Conservation (phyloP, 2,113 vertebrate species). For the Colossoma macropomum region DNA sequence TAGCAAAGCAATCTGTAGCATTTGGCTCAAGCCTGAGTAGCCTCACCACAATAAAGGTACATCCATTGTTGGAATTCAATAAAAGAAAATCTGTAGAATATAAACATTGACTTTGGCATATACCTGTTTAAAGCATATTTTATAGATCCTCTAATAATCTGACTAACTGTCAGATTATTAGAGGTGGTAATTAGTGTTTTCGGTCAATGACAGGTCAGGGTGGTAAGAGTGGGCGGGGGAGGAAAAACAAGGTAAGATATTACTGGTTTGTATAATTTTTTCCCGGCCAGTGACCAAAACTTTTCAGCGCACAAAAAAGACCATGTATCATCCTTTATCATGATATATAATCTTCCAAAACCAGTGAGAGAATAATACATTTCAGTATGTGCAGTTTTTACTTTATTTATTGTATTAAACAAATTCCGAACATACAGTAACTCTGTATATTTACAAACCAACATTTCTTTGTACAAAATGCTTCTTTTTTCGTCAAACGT, state of each 20-base stretch:
- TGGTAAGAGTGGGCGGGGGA: no score
- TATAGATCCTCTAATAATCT: no score
- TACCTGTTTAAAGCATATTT: no score
- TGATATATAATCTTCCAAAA: no score
- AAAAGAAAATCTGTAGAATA: not conserved
- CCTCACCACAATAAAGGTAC: not conserved
- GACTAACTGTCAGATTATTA: no score
- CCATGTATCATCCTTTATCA: not conserved
- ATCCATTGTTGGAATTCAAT: not conserved
- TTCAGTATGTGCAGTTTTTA: not conserved
- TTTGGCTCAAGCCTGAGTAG: not conserved
- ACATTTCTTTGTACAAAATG: conserved; percentile 49
- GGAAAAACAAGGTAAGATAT: no score
- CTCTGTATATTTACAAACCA: conserved; percentile 56
- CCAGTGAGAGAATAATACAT: no score
- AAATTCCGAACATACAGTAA: conserved; percentile 5
- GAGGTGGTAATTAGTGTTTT: no score
- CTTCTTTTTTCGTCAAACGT: conserved; percentile 2
- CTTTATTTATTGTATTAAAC: conserved; percentile 11
- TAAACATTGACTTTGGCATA: not conserved
- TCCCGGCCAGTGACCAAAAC: no score
- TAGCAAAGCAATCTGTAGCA: not conserved
- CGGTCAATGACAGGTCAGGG: no score
- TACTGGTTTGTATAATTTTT: no score
- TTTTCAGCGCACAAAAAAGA: no score